Evolutionary conservation across 2,113 vertebrate species (phyloP).

Genomic region (Ifrita kowaldi): DNA sequence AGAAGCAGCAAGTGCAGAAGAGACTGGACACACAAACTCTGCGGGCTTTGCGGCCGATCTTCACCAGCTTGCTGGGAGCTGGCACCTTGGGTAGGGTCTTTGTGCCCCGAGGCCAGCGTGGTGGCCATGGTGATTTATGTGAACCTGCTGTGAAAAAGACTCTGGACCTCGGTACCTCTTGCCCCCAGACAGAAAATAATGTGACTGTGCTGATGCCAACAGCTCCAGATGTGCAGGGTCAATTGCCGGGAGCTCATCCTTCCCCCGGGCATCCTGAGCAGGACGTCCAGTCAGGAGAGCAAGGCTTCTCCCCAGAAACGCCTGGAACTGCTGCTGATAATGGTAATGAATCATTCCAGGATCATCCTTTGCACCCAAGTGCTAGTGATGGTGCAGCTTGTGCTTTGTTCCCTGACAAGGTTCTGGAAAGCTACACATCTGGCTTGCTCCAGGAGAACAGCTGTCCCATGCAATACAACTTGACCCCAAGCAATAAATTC

Average conservation of each 20-base stretch:
- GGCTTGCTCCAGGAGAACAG: constrained; percentile 72
- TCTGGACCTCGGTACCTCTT: constrained; percentile 75
- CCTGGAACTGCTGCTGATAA: constrained; percentile 58
- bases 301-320: constrained; percentile 66
- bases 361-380: constrained; percentile 68
- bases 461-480: constrained; percentile 74
- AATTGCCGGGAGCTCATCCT: constrained; percentile 53
- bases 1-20: constrained; percentile 88
- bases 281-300: constrained; percentile 61
- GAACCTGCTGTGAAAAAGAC: constrained; percentile 85
- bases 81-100: constrained; percentile 88
- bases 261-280: constrained; percentile 59
- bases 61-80: constrained; percentile 85
- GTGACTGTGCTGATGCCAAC: constrained; percentile 70
- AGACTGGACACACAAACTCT: constrained; percentile 85
- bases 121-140: constrained; percentile 76
- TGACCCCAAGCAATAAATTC: constrained; percentile 69
- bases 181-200: constrained; percentile 73
- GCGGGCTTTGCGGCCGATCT: constrained; percentile 86
- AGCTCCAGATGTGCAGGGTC: constrained; percentile 46
- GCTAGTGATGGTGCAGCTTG: constrained; percentile 66
- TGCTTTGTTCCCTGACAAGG: constrained; percentile 79
- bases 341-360: constrained; percentile 69
- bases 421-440: constrained; percentile 79
- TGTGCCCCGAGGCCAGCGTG: constrained; percentile 78